These are phyloP conservation scores for Carcinoscorpius rotundicauda DNA, from an alignment of 1,140 invertebrate genomes.

Conservation along the genomic window DNA sequence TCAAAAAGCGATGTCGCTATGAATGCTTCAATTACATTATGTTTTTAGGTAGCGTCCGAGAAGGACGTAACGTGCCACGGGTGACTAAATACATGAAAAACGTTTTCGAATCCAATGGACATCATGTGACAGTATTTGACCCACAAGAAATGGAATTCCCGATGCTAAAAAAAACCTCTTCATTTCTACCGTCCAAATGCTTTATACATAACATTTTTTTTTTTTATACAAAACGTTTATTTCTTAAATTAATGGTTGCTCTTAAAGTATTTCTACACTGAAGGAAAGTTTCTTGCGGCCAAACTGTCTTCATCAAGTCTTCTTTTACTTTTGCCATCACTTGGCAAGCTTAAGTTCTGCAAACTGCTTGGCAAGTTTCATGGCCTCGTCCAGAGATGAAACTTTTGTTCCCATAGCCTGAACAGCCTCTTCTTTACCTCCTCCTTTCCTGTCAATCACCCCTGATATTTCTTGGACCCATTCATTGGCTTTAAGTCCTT, in stretches of 20 bases:
- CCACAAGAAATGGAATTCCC: conserved; percentile 32
- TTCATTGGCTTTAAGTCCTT: conserved; percentile 89
- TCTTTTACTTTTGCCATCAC: too few species aligned
- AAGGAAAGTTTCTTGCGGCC: too few species aligned
- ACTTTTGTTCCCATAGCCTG: conserved; percentile 84
- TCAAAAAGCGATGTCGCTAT: too few species aligned
- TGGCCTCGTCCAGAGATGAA: conserved; percentile 52
- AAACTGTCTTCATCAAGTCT: too few species aligned
- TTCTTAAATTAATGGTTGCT: too few species aligned
- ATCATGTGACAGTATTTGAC: conserved; percentile 26
- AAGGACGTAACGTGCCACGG: conserved; percentile 21
- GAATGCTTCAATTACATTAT: neutral
- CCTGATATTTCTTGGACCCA: conserved; percentile 75
- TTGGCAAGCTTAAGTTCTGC: conserved; percentile 65
- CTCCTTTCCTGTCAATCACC: conserved; percentile 81
- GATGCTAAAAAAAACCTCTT: conserved; percentile 28
- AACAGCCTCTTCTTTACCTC: conserved; percentile 87
- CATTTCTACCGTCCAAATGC: conserved; percentile 31
- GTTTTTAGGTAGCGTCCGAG: conserved; percentile 24
- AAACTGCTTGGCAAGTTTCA: conserved; percentile 65
- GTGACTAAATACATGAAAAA: conserved; percentile 27
- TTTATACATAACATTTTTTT: too few species aligned
- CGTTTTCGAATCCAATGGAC: conserved; percentile 22
- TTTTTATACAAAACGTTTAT: too few species aligned
- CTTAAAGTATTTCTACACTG: too few species aligned